Conservation (phyloP, 2,797 vertebrate species). For the Moxostoma hubbsi region DNA sequence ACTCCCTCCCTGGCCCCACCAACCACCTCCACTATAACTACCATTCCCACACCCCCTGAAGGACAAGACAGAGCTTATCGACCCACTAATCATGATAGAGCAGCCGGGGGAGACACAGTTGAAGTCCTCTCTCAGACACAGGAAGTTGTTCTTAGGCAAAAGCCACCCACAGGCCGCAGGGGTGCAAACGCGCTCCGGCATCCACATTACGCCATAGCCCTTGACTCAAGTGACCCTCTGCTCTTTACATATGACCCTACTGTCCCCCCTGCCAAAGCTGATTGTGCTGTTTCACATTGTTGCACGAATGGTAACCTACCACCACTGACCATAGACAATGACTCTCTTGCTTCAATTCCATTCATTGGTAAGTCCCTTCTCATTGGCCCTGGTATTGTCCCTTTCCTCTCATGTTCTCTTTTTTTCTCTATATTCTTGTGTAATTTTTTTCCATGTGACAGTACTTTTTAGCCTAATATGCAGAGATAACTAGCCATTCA, state of each 20-base stretch:
- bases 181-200: constrained; percentile 77
- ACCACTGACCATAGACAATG: constrained; percentile 84
- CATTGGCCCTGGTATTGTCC: background rate
- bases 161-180: constrained; percentile 90
- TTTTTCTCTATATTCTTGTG: constrained; percentile 5
- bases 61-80: constrained; percentile 75
- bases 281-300: constrained; percentile 62
- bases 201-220: constrained; percentile 84
- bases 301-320: constrained; percentile 80
- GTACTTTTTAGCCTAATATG: too few species aligned
- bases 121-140: constrained; percentile 80
- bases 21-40: constrained; percentile 47
- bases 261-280: constrained; percentile 53
- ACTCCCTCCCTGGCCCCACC: constrained; percentile 50
- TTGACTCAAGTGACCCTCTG: constrained; percentile 81
- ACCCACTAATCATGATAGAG: constrained; percentile 81
- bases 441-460: background rate
- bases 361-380: constrained; percentile 88
- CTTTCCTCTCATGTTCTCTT: background rate
- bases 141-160: constrained; percentile 92
- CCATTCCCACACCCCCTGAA: constrained; percentile 53
- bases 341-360: constrained; percentile 94
- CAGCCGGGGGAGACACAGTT: constrained; percentile 68
- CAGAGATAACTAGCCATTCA: too few species aligned
- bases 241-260: constrained; percentile 74